These are phyloP conservation scores for Nymphalis urticae DNA, from an alignment of 2,888 invertebrate species.

Conservation along the genomic window DNA sequence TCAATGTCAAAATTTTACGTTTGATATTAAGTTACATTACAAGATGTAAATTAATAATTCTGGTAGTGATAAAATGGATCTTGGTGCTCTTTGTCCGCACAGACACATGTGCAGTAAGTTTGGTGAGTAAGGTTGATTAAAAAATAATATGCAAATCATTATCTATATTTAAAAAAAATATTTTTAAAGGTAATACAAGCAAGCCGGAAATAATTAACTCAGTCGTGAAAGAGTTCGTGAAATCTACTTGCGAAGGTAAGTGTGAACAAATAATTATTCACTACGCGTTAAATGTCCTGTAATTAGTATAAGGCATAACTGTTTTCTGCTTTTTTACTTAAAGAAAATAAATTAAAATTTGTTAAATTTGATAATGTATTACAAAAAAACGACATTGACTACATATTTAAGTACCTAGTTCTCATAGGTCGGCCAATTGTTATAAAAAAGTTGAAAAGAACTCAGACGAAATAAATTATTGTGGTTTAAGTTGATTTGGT, in stretches of 20 bases:
- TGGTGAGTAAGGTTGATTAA: conserved; percentile 40
- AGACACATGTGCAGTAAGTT: conserved; percentile 56
- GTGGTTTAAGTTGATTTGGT: too few relatives aligned
- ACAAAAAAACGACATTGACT: too few relatives aligned
- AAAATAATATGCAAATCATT: neutral
- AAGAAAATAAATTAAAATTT: too few relatives aligned
- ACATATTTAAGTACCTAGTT: too few relatives aligned
- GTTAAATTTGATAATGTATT: too few relatives aligned
- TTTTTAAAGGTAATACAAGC: conserved; percentile 14
- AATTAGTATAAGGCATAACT: too few relatives aligned
- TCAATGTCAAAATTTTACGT: too few relatives aligned
- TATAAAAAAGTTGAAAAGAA: too few relatives aligned
- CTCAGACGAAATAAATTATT: too few relatives aligned
- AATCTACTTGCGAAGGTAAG: conserved; percentile 33
- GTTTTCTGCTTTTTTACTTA: too few relatives aligned
- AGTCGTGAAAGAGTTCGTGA: neutral
- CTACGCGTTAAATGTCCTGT: neutral
- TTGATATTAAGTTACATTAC: too few relatives aligned
- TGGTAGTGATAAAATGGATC: conserved; percentile 40
- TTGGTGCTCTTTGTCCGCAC: conserved; percentile 47
- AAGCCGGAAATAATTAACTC: conserved; percentile 5
- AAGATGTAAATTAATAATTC: neutral
- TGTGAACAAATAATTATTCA: neutral
- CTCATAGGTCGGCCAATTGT: too few relatives aligned
- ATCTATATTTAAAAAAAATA: neutral